Conservation (phyloP, 2,113 vertebrate species). For the Protomyctophum bolini region DNA sequence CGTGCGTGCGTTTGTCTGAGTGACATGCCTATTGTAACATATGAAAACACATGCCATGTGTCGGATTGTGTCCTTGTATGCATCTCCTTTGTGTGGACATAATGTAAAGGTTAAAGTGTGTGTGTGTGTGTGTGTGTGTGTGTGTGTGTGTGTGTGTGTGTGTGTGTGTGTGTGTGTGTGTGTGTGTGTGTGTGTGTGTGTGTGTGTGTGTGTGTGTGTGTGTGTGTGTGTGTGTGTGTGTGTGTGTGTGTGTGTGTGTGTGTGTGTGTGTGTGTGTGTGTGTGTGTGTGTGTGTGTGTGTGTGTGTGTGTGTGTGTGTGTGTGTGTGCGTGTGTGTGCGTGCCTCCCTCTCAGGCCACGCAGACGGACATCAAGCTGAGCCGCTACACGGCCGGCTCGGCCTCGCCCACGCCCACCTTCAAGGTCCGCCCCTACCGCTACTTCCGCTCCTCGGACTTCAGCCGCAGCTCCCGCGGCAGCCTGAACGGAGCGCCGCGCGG, state of each 20-base stretch:
- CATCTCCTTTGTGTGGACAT: no score
- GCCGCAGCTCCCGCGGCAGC: conserved; percentile 94
- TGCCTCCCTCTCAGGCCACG: conserved; percentile 73
- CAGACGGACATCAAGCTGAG: conserved; percentile 98
- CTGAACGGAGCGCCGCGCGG: conserved; percentile 88
- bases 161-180: neutral
- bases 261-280: neutral
- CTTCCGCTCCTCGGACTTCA: conserved; percentile 95
- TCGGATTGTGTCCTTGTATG: no score
- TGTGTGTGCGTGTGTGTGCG: neutral
- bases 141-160: neutral
- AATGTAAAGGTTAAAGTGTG: neutral
- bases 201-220: neutral
- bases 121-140: neutral
- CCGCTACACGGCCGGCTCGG: conserved; percentile 95
- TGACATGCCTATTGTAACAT: no score
- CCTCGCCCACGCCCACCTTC: conserved; percentile 95
- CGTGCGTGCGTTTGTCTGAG: no score
- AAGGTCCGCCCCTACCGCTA: conserved; percentile 92
- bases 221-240: neutral
- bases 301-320: neutral
- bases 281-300: neutral
- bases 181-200: neutral
- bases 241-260: neutral
- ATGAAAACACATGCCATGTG: no score